phyloP scores from a whole-genome alignment of 2,888 invertebrate genomes.

The Craniophora ligustri region DNA sequence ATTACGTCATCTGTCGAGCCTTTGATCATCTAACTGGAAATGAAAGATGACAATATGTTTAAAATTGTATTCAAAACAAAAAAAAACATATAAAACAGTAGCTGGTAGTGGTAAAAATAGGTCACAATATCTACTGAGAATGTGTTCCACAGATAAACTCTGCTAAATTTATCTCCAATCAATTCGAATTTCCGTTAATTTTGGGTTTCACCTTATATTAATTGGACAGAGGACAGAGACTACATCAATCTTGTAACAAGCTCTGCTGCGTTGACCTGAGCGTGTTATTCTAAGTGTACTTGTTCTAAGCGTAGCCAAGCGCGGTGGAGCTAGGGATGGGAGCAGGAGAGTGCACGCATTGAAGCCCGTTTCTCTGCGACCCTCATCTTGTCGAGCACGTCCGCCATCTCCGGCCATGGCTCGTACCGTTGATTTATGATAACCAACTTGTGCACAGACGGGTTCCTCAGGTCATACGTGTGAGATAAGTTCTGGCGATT shows the following conservation, averaged over 20 bases:
- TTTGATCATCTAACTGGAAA: too few species aligned
- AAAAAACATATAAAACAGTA: constrained; percentile 10
- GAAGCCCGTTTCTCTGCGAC: constrained; percentile 68
- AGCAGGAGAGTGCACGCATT: constrained; percentile 64
- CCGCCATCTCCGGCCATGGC: constrained; percentile 76
- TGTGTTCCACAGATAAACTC: background rate
- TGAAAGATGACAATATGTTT: background rate
- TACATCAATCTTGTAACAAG: background rate
- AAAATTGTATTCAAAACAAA: constrained; percentile 21
- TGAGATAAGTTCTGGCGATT: constrained; percentile 71
- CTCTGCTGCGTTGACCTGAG: background rate
- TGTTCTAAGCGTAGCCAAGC: constrained; percentile 6
- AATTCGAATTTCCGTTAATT: constrained; percentile 3
- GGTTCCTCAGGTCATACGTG: constrained; percentile 79
- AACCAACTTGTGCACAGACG: constrained; percentile 71
- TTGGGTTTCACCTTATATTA: background rate
- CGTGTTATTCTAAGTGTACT: constrained; percentile 14
- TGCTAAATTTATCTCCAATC: constrained; percentile 7
- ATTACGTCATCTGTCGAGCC: too few species aligned
- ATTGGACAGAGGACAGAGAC: too few species aligned
- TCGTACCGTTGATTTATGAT: constrained; percentile 77
- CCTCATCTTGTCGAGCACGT: constrained; percentile 76
- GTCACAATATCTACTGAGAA: constrained; percentile 1
- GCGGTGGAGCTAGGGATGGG: constrained; percentile 32
- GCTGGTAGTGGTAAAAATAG: background rate